Percentiles rank a stretch among this genome's conserved stretches.
These are phyloP conservation scores for Corythoichthys intestinalis DNA, from an alignment of 2,113 vertebrate genomes.

Conservation along the genomic window DNA sequence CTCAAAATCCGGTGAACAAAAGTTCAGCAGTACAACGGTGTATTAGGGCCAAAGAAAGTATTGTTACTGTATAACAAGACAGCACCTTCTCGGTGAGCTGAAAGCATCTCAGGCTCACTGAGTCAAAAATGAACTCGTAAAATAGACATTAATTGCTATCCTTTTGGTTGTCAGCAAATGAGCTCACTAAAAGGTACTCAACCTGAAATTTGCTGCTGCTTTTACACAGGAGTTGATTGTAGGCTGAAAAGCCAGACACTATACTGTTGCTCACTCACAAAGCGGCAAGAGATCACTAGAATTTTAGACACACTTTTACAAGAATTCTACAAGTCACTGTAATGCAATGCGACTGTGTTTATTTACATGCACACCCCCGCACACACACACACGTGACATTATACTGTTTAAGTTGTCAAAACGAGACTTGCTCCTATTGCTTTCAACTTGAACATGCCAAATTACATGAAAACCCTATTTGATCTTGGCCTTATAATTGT, in stretches of 20 bases:
- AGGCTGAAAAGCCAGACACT: slow-evolving; percentile 38
- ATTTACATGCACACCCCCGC: too few species aligned
- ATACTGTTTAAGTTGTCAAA: neutral
- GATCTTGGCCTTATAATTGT: too few species aligned
- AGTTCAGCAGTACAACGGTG: too few species aligned
- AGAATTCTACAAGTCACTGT: neutral
- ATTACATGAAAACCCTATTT: too few species aligned
- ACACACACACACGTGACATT: neutral
- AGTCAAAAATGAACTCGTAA: slow-evolving; percentile 11
- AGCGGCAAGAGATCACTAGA: neutral
- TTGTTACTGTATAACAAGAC: too few species aligned
- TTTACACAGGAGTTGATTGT: slow-evolving; percentile 46
- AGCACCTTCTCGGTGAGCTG: neutral
- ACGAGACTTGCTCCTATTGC: neutral
- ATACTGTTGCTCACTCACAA: neutral
- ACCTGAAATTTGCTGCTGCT: slow-evolving; percentile 45
- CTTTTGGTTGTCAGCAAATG: slow-evolving; percentile 16
- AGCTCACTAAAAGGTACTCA: slow-evolving; percentile 25
- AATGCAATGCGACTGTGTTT: neutral
- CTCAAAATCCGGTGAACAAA: too few species aligned
- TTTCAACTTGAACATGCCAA: too few species aligned
- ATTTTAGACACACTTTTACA: neutral
- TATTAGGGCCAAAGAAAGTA: too few species aligned
- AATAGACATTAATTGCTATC: slow-evolving; percentile 17
- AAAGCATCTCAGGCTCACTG: slow-evolving; percentile 2